Conservation (phyloP, 1,140 invertebrate species). For the Andrena cerasifolii region DNA sequence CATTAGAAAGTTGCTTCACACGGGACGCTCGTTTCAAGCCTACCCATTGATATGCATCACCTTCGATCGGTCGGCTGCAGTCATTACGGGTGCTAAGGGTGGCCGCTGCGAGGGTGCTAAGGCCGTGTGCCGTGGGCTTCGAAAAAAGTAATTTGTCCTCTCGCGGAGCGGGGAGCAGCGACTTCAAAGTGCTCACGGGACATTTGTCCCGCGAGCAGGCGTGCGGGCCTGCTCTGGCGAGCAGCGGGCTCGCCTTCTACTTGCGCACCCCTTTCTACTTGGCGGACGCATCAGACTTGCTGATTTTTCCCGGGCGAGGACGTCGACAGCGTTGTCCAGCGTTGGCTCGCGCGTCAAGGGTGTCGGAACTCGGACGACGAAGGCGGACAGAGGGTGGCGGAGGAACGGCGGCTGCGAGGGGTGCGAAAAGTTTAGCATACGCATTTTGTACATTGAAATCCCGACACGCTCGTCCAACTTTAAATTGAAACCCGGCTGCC, state of each 20-base stretch:
- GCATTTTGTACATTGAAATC: constrained; percentile 80
- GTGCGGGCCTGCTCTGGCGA: constrained; percentile 40
- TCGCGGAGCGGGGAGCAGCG: constrained; percentile 54
- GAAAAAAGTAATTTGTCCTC: constrained; percentile 71
- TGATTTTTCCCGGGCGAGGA: constrained; percentile 75
- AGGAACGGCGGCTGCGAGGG: constrained; percentile 56
- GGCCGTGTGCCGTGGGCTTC: constrained; percentile 47
- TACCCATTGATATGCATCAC: constrained; percentile 65
- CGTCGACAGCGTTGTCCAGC: constrained; percentile 71
- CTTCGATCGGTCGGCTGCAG: constrained; percentile 58
- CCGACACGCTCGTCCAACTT: constrained; percentile 77
- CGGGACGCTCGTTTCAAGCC: constrained; percentile 46
- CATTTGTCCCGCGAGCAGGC: constrained; percentile 54
- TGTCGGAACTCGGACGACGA: constrained; percentile 60
- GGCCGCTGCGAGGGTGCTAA: constrained; percentile 48
- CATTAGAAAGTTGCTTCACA: constrained; percentile 60
- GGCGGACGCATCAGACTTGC: constrained; percentile 78
- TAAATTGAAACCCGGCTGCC: constrained; percentile 77
- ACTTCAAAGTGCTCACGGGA: constrained; percentile 70
- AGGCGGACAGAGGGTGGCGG: constrained; percentile 54
- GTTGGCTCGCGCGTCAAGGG: constrained; percentile 56
- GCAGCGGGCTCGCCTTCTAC: constrained; percentile 55
- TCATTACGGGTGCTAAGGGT: constrained; percentile 56
- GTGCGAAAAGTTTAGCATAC: constrained; percentile 80
- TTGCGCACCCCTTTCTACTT: constrained; percentile 70